Evolutionary conservation across 2,888 invertebrate genomes (phyloP).

Genomic region (Dioctria linearis): DNA sequence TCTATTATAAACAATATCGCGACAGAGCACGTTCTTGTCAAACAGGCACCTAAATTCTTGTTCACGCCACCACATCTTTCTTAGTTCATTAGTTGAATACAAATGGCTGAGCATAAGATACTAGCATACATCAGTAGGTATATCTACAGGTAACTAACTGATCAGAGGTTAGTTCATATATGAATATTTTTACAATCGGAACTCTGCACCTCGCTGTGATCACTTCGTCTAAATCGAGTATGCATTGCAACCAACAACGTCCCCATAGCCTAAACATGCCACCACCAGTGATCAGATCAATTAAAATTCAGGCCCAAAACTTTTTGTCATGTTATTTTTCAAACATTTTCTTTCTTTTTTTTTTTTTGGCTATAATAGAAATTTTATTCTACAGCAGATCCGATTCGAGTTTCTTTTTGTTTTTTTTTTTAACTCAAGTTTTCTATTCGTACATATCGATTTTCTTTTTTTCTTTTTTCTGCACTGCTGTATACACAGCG

Average conservation of each 20-base stretch:
- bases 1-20: background rate
- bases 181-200: slow-evolving; percentile 35
- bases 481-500: slow-evolving; percentile 1
- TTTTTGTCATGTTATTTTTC: slow-evolving; percentile 24
- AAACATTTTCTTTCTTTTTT: background rate
- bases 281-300: slow-evolving; percentile 31
- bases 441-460: background rate
- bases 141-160: background rate
- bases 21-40: slow-evolving; percentile 7
- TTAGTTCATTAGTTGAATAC: slow-evolving; percentile 19
- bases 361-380: slow-evolving; percentile 4
- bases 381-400: background rate
- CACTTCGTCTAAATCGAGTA: background rate
- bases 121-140: slow-evolving; percentile 3
- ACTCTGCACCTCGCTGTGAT: background rate
- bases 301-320: slow-evolving; percentile 49
- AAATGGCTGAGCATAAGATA: background rate
- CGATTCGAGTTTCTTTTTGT: slow-evolving; percentile 32
- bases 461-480: slow-evolving; percentile 40
- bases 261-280: background rate
- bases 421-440: background rate
- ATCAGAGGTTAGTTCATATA: too few relatives aligned
- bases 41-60: slow-evolving; percentile 7
- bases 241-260: background rate
- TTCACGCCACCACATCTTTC: slow-evolving; percentile 1